phyloP scores from a whole-genome alignment of 2,113 vertebrate genomes.

The Lonchura striata region DNA sequence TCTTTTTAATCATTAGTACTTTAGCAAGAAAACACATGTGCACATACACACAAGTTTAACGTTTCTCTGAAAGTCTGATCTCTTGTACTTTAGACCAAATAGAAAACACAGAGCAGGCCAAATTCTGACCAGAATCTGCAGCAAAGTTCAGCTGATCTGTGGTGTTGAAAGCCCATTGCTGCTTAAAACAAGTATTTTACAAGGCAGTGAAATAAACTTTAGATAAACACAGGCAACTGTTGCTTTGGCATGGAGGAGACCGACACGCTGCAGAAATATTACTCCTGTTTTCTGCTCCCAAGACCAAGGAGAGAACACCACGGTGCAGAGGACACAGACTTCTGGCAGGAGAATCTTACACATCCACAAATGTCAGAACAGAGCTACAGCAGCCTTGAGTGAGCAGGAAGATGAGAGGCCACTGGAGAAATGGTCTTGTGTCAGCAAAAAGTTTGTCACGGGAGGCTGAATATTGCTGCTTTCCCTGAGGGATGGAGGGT shows the following conservation, averaged over 20 bases:
- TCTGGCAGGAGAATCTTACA: not conserved
- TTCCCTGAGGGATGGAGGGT: not conserved
- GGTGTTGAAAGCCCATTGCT: not conserved
- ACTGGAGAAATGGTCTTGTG: not conserved
- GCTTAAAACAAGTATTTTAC: conserved; percentile 2
- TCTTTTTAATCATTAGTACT: conserved; percentile 60
- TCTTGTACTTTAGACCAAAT: conserved; percentile 72
- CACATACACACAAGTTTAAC: conserved; percentile 38
- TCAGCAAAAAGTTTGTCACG: not conserved
- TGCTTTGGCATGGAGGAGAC: not conserved
- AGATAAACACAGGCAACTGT: conserved; percentile 2
- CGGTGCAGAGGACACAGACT: not conserved
- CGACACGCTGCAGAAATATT: not conserved
- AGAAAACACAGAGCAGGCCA: conserved; percentile 61
- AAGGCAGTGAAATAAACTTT: conserved; percentile 26
- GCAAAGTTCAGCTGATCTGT: not conserved
- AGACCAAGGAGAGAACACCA: not conserved
- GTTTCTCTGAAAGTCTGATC: conserved; percentile 67
- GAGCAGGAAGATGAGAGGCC: not conserved
- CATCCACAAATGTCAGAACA: not conserved
- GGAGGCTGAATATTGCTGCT: not conserved
- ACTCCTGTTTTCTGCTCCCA: not conserved
- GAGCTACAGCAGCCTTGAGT: not conserved
- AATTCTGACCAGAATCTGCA: conserved; percentile 37
- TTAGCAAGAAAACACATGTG: conserved; percentile 44